These are phyloP conservation scores for Campylomormyrus tamandua DNA, from an alignment of 2,113 vertebrate genomes.

Conservation along the genomic window DNA sequence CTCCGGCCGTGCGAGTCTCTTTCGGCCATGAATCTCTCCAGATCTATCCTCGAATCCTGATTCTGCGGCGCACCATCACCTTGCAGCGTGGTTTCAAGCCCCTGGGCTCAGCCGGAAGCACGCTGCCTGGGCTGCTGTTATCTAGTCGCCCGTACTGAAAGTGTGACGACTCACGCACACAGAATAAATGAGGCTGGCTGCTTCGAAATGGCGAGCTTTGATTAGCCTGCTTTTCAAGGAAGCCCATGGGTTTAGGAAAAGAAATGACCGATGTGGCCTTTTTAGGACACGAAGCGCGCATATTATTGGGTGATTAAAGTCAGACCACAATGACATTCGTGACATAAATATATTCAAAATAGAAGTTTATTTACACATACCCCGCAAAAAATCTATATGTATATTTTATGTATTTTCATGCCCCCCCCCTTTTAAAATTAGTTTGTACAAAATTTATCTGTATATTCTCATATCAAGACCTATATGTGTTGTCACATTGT, in stretches of 20 bases:
- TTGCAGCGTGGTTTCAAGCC: neutral
- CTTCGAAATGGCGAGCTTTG: neutral
- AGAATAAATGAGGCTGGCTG: neutral
- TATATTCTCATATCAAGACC: neutral
- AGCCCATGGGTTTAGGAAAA: neutral
- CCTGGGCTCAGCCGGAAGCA: neutral
- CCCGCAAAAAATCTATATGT: neutral
- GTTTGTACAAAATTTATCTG: neutral
- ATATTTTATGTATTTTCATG: neutral
- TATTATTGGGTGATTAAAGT: neutral
- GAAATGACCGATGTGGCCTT: neutral
- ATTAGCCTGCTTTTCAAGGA: neutral
- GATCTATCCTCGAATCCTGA: neutral
- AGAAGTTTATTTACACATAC: neutral
- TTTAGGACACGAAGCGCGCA: neutral
- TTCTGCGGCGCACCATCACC: neutral
- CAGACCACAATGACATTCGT: neutral
- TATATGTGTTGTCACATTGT: neutral
- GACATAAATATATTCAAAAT: neutral
- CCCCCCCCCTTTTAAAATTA: neutral
- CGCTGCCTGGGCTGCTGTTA: neutral
- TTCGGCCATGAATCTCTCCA: neutral
- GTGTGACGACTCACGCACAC: neutral
- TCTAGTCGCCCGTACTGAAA: neutral
- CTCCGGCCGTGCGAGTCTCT: neutral